Evolutionary conservation across 1,140 invertebrate species (phyloP), one percentile per base, ranked within the genome.

Genomic region (Brachionus calyciflorus): DNA sequence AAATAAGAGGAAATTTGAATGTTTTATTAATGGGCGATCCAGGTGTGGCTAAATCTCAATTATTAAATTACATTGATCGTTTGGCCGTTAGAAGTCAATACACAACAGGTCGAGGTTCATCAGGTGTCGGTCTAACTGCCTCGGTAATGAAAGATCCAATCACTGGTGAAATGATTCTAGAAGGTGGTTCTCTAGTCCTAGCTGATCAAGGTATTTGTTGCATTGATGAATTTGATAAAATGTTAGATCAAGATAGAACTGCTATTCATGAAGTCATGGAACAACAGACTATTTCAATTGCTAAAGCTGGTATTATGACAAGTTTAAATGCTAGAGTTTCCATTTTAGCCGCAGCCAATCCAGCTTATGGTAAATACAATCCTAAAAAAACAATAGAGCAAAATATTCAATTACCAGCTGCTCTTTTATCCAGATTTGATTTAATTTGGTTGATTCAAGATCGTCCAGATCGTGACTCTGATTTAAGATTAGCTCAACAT

Each of bases 221-320:
- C 82, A 99, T 99, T 84, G 96, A 99, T 82, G 97, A 99, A 86
- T 99, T 99, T 86, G 97, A 99, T 85, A 99, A 99, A 87, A 97
- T 98, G 94, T 90, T 92, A 9, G 94, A 97, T 70, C 82, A 84
- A 12, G 95, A 98, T 46, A 88, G 96, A 80, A 97, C 94, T 0
- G 93, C 96, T 46, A 98, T 99, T 80, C 97, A 99, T 83, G 97
- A 99, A 87, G 87, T 88, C 2, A 99, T 99, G 97, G 97, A 99
- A 87, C 97, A 99, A 82, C 97, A 99, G 86, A 99, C 97, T 1
- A 98, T 99, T 79, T 98, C 94, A 49, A 98, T 99, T 83, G 96
- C 97, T 10, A 99, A 99, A 88, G 96, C 96, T 57, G 96, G 96
- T 57, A 98, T 99, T 79, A 93, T 98, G 91, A 97, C 96, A 0